Evolutionary conservation across 2,888 invertebrate genomes (phyloP).

Genomic region (Rhodophaea formosa): DNA sequence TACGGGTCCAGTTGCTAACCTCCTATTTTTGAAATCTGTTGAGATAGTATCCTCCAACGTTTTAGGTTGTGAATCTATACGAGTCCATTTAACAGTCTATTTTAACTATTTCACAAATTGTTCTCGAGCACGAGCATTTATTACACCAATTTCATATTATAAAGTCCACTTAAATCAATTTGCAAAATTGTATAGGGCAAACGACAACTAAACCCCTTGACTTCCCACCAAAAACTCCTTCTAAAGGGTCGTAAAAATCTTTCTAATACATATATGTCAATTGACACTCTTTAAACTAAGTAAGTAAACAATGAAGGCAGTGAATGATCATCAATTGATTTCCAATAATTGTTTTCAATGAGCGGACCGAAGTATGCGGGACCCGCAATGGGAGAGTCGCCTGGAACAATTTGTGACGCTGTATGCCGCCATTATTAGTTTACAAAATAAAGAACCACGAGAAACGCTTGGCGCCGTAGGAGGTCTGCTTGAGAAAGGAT

Average conservation of each 20-base stretch:
- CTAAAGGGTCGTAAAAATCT: background rate
- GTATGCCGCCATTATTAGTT: conserved; percentile 31
- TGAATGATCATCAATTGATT: conserved; percentile 63
- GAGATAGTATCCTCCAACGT: too few relatives aligned
- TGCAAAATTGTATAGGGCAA: too few relatives aligned
- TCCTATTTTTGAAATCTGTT: too few relatives aligned
- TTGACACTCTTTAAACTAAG: background rate
- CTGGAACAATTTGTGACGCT: conserved; percentile 56
- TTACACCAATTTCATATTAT: too few relatives aligned
- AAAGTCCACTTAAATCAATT: too few relatives aligned
- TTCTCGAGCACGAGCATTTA: too few relatives aligned
- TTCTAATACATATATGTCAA: background rate
- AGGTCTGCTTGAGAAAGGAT: conserved; percentile 39
- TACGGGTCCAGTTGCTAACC: too few relatives aligned
- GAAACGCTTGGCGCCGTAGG: conserved; percentile 42
- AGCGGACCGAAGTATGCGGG: conserved; percentile 72
- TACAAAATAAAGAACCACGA: conserved; percentile 54
- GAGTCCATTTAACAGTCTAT: too few relatives aligned
- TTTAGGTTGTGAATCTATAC: too few relatives aligned
- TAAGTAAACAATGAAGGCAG: conserved; percentile 5
- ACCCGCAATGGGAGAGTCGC: conserved; percentile 67
- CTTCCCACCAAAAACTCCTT: too few relatives aligned
- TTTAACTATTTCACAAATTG: too few relatives aligned
- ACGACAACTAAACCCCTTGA: too few relatives aligned
- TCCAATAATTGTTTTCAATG: conserved; percentile 77